phyloP scores from a whole-genome alignment of 2,113 vertebrate species.

The Lagopus muta region DNA sequence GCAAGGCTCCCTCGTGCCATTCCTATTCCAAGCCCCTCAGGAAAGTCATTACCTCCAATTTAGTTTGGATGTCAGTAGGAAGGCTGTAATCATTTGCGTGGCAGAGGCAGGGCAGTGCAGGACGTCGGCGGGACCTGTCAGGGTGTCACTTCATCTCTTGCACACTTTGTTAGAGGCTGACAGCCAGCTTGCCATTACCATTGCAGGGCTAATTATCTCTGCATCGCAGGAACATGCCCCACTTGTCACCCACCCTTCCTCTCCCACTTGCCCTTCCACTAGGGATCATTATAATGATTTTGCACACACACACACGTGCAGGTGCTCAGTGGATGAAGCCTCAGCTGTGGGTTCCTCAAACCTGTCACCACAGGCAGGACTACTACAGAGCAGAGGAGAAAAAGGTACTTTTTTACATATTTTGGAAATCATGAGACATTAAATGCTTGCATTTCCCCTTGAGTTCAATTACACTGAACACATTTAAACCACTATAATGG shows the following conservation, averaged over 20 bases:
- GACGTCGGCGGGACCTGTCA: neutral
- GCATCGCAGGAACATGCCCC: neutral
- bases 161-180: conserved; percentile 30
- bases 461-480: conserved; percentile 60
- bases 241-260: neutral
- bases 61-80: conserved; percentile 33
- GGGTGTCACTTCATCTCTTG: conserved; percentile 26
- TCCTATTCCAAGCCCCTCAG: neutral
- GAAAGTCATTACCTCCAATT: conserved; percentile 47
- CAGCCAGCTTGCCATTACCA: neutral
- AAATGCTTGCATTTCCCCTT: conserved; percentile 41
- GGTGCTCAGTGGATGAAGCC: neutral
- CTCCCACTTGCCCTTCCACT: neutral
- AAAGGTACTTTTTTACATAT: neutral
- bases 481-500: conserved; percentile 55
- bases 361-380: neutral
- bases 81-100: neutral
- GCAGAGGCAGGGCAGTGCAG: neutral
- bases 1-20: neutral
- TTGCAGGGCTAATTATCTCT: conserved; percentile 66
- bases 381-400: neutral
- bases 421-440: conserved; percentile 43
- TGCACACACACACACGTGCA: neutral
- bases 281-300: conserved; percentile 25
- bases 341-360: neutral